Base-by-base conservation (phyloP, 2,888 invertebrate species). In the Drosophila cognata region DNA sequence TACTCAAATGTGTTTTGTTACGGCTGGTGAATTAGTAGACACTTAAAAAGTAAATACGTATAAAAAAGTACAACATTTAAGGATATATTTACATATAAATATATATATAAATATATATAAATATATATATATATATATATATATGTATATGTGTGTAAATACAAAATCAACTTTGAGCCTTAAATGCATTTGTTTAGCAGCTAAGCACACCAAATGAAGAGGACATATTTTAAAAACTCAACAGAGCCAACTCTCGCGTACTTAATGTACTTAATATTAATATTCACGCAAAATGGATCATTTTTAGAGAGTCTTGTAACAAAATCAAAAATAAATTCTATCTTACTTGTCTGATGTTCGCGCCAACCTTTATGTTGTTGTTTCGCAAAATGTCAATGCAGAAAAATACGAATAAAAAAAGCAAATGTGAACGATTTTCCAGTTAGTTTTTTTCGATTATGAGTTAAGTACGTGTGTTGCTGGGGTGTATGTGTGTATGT, bases 271-370 rank as follows among this genome's bases (percentile, higher is more conserved):
- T 36, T 25, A 25, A 59, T 28, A 43, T 33, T 33, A 33, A 11
- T 60, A 64, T 69, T 43, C 50, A 63, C 64, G 55, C 69, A 21
- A 46, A 36, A 67, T 53, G 33, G 13, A 43, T 36, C 50, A 59
- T 21, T 69, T 53, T n/a, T 6, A 1, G 11, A 21, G 61, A 41
- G n/a, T 55, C 48, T 58, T 57, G 59, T 71, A 80, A 21, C n/a
- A 56, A 60, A 16, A 60, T 29, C 35, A 36, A 35, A 41, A 38
- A 29, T 35, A 51, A 51, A 43, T 43, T 61, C 71, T 68, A 74
- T 94, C 96, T 96, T 95, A 96, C 96, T 96, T 94, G 96, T 95
- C 88, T 96, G 96, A 88, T 96, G 94, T 92, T 96, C 96, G 94
- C 95, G 95, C 94, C 95, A 96, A 94, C 96, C 96, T 96, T 94